Evolutionary conservation across 2,888 invertebrate genomes (phyloP).

Genomic region (Drosophila lacicola): DNA sequence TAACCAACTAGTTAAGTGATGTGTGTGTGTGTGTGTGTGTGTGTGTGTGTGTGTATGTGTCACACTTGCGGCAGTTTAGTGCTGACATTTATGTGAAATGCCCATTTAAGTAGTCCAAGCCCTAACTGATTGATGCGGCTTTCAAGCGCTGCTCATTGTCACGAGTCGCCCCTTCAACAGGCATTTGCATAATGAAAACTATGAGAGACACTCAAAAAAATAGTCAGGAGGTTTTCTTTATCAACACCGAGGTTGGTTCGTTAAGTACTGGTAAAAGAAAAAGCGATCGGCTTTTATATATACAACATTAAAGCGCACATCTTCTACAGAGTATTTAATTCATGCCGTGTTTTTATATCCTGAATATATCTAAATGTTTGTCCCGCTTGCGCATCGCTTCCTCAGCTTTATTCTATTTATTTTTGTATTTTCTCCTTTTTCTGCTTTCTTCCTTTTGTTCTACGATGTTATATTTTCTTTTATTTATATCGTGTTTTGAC

Average conservation of each 20-base stretch:
- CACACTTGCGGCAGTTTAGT: slow-evolving; percentile 52
- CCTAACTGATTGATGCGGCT: slow-evolving; percentile 65
- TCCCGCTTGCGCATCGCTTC: too few species aligned
- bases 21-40: slow-evolving; percentile 15
- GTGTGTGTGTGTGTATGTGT: slow-evolving; percentile 19
- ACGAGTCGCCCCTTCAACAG: slow-evolving; percentile 5
- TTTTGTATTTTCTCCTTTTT: neutral
- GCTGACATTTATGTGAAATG: slow-evolving; percentile 75
- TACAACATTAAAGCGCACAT: too few species aligned
- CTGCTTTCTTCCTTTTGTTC: neutral
- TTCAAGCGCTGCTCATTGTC: slow-evolving; percentile 19
- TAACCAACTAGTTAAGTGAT: slow-evolving; percentile 42
- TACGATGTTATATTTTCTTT: neutral
- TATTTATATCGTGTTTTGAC: neutral
- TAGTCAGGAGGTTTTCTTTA: slow-evolving; percentile 13
- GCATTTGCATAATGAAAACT: slow-evolving; percentile 46
- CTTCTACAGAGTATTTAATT: too few species aligned
- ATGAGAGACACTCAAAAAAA: slow-evolving; percentile 19
- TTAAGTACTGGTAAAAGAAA: neutral
- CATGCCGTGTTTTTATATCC: too few species aligned
- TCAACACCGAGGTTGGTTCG: slow-evolving; percentile 7
- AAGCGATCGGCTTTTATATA: neutral
- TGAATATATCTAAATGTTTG: too few species aligned
- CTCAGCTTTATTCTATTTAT: too few species aligned
- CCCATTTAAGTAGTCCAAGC: slow-evolving; percentile 56